A percentile compares a stretch with the other conserved stretches of the same genome.
Evolutionary conservation across 2,797 vertebrate genomes (phyloP).

Genomic region (Peromyscus attwateri): DNA sequence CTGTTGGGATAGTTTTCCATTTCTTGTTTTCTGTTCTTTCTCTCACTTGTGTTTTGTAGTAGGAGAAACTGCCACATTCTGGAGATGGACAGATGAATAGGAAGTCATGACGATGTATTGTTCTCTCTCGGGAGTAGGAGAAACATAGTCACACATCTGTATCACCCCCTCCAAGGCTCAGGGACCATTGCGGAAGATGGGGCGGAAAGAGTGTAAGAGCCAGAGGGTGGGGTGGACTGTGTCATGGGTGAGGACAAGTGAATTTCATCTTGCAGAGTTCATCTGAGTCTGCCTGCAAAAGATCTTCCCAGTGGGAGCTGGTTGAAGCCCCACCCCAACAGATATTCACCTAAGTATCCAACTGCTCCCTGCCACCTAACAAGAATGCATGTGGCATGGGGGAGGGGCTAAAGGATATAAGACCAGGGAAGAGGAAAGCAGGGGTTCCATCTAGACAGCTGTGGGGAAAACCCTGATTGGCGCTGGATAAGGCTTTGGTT

Average conservation of each 20-base stretch:
- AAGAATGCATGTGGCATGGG: no score
- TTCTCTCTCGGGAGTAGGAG: neutral
- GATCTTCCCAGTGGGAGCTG: neutral
- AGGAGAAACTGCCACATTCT: neutral
- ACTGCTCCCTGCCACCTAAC: neutral
- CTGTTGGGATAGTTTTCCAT: neutral
- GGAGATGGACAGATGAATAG: neutral
- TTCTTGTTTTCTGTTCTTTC: neutral
- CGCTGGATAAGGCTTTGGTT: neutral
- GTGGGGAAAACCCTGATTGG: neutral
- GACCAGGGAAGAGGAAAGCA: neutral
- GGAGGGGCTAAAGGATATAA: neutral
- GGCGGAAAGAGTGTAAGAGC: constrained; percentile 22
- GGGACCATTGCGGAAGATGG: constrained; percentile 3
- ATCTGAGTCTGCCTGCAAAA: neutral
- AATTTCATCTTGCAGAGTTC: neutral
- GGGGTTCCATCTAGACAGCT: neutral
- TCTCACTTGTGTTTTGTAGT: neutral
- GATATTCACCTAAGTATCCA: neutral
- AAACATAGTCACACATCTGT: neutral
- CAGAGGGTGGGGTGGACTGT: neutral
- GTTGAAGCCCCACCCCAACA: neutral
- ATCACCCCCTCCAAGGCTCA: neutral
- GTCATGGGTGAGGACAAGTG: neutral
- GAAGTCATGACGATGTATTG: neutral